phyloP scores from a whole-genome alignment of 2,888 invertebrate genomes.

The Folsomia candida region DNA sequence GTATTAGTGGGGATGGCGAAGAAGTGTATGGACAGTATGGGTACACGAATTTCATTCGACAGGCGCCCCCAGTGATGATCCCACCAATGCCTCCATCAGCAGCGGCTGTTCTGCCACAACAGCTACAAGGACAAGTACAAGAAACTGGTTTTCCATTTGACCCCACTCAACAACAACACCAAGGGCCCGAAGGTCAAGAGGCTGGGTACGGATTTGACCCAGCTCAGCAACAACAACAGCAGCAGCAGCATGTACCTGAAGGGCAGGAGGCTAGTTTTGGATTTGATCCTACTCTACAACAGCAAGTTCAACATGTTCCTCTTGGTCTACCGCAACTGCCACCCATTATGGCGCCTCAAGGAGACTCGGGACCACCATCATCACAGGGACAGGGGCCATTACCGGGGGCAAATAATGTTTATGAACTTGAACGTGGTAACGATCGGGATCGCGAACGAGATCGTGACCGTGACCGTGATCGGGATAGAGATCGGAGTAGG shows the following conservation, averaged over 20 bases:
- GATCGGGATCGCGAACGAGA: conserved; percentile 27
- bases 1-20: conserved; percentile 41
- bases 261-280: too few species aligned
- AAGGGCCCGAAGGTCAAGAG: conserved; percentile 10
- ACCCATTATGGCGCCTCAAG: too few species aligned
- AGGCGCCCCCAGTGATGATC: conserved; percentile 6
- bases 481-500: conserved; percentile 49
- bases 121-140: background rate
- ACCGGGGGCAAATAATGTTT: conserved; percentile 32
- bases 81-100: conserved; percentile 22
- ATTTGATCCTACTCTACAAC: too few species aligned
- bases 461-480: conserved; percentile 51
- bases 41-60: conserved; percentile 20
- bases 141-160: too few species aligned
- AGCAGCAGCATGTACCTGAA: too few species aligned
- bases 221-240: background rate
- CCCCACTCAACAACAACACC: conserved; percentile 13
- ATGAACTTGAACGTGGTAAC: too few species aligned
- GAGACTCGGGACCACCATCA: too few species aligned
- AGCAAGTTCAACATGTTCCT: too few species aligned
- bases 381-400: conserved; percentile 20
- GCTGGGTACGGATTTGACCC: conserved; percentile 17
- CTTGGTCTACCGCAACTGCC: too few species aligned
- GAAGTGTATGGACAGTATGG: conserved; percentile 31
- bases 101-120: conserved; percentile 9